Evolutionary conservation across 2,113 vertebrate species (phyloP), one percentile per base, ranked within the genome.

Genomic region (Vidua macroura): DNA sequence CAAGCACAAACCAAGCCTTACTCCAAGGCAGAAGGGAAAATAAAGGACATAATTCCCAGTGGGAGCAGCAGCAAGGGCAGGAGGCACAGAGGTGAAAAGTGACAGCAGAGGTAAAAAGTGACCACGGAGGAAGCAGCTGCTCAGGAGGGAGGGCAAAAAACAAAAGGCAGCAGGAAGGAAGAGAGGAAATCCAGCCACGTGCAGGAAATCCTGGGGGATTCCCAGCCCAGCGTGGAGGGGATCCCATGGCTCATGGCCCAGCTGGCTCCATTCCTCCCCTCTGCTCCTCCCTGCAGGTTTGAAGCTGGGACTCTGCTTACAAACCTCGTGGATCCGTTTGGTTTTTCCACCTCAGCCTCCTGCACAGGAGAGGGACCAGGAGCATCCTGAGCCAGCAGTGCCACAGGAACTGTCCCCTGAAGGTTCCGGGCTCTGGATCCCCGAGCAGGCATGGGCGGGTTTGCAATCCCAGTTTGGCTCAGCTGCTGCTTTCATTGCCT

Each of bases 361-460:
- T 7, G 56, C 63, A 8, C n/a, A 17, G 39, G 15, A n/a, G 39
- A 44, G 37, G 37, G 25, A 24, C 12, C 0, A 0, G 60, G 73
- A 69, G 27, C 62, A 48, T 15, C 66, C 73, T 0, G 18, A 62
- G 59, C 9, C 53, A 33, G 48, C 37, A 10, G 0, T 10, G 53
- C 78, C 21, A 1, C 1, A 9, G 70, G 48, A 39, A 9, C 9
- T 1, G 25, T 15, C 11, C 11, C 24, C 67, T 2, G 0, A 1
- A 30, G 37, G 27, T 35, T 27, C 15, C 18, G 30, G 35, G 5
- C 35, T 43, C 48, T 25, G 43, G 28, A 33, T 41, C 22, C 30
- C 48, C 1, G 7, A 27, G 53, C 48, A 22, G 72, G 66, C 33
- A 28, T 2, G 77, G 53, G 72, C 51, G 10, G 43, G 17, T 46